Conservation (phyloP, 2,797 vertebrate species). For the Amazona finschi region DNA sequence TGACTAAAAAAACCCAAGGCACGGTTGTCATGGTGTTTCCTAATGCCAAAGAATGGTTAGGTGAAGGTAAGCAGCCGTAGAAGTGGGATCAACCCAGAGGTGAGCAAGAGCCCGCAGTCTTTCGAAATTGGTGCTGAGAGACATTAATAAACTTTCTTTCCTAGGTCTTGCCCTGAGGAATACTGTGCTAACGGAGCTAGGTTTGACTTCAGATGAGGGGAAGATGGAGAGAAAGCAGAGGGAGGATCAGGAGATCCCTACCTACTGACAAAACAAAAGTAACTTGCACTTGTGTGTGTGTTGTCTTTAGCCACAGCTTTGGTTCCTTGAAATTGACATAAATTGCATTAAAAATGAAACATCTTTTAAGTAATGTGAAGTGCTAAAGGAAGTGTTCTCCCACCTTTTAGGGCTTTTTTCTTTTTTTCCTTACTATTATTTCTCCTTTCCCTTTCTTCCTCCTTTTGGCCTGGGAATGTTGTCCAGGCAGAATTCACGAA, state of each 20-base stretch:
- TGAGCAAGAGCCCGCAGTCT: rapidly evolving
- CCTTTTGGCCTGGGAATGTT: not conserved
- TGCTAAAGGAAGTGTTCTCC: not conserved
- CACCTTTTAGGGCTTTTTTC: not conserved
- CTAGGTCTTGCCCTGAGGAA: not conserved
- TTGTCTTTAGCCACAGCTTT: not conserved
- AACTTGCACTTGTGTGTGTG: not conserved
- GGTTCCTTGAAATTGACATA: not conserved
- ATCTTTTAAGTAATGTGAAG: not conserved
- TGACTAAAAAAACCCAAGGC: not conserved
- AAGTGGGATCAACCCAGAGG: not conserved
- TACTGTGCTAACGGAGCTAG: not conserved
- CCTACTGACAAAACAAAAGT: not conserved
- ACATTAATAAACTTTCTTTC: not conserved
- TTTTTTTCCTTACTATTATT: too few relatives aligned
- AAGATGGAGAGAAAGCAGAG: not conserved
- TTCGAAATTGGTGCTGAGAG: not conserved
- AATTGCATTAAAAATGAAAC: not conserved
- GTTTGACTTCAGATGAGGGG: not conserved
- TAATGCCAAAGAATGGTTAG: not conserved
- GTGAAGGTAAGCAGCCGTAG: not conserved
- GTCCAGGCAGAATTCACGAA: not conserved
- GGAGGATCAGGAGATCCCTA: not conserved
- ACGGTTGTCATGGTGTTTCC: not conserved
- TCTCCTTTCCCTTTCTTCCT: not conserved